Percentiles rank a stretch among this genome's conserved stretches.
Evolutionary conservation across 2,888 invertebrate genomes (phyloP).

Genomic region (Acanthacorydalis orientalis): DNA sequence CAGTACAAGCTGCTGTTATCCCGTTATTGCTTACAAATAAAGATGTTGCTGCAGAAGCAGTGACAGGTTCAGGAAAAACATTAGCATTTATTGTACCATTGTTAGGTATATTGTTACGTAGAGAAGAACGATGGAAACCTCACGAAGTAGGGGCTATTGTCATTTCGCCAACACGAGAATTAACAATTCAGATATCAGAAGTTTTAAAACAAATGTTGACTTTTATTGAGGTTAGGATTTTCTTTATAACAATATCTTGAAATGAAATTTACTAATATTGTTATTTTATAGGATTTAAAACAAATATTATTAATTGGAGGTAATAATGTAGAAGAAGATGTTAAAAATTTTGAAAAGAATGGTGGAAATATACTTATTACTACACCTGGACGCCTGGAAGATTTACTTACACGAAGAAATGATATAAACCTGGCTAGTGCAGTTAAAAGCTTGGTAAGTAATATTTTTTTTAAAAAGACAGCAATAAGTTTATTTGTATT

Average conservation of each 20-base stretch:
- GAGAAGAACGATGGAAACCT: constrained; percentile 45
- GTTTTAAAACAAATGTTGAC: constrained; percentile 35
- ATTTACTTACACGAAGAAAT: constrained; percentile 56
- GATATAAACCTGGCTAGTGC: constrained; percentile 51
- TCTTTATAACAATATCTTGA: neutral
- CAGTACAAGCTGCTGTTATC: constrained; percentile 70
- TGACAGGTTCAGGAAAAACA: constrained; percentile 97
- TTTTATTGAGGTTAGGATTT: constrained; percentile 23
- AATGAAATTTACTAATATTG: neutral
- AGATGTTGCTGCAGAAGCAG: constrained; percentile 96
- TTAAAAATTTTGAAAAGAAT: constrained; percentile 41
- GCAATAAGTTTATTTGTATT: neutral
- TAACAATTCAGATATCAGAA: constrained; percentile 77
- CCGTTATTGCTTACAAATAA: constrained; percentile 76
- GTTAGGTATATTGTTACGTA: constrained; percentile 60
- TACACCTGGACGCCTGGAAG: constrained; percentile 87
- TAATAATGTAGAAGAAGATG: constrained; percentile 58
- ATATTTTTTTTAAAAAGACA: neutral
- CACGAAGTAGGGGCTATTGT: constrained; percentile 76
- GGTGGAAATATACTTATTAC: constrained; percentile 81
- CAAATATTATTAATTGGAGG: constrained; percentile 68
- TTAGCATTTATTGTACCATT: constrained; percentile 88
- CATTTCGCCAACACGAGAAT: constrained; percentile 88
- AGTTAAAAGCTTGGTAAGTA: constrained; percentile 59
- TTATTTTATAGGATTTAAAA: constrained; percentile 23